These are phyloP conservation scores for Penelope pileata DNA, from an alignment of 2,113 vertebrate genomes.

Conservation along the genomic window DNA sequence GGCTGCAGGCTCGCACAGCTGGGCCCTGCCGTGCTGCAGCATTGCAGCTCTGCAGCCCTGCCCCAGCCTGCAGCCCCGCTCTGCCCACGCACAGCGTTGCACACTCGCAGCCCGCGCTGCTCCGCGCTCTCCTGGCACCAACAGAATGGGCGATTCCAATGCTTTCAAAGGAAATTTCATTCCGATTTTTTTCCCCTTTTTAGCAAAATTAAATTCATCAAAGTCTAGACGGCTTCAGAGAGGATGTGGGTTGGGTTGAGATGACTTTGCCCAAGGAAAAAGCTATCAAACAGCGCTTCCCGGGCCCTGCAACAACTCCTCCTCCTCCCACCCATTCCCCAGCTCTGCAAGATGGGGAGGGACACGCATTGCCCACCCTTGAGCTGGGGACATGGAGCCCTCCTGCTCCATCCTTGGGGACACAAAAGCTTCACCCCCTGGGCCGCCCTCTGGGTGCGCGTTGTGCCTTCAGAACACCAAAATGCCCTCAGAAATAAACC, in stretches of 20 bases:
- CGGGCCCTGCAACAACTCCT: neutral
- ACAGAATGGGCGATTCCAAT: accelerated
- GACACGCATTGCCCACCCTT: too few relatives aligned
- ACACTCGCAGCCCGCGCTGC: neutral
- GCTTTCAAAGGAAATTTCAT: neutral
- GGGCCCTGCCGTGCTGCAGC: neutral
- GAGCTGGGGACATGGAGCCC: too few relatives aligned
- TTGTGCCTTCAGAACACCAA: too few relatives aligned
- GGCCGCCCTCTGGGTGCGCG: too few relatives aligned
- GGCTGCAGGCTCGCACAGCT: neutral
- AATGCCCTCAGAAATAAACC: too few relatives aligned
- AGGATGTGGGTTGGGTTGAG: neutral
- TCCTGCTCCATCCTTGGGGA: too few relatives aligned
- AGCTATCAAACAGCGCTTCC: neutral
- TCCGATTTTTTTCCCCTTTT: neutral
- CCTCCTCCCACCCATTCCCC: neutral
- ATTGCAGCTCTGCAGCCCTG: too few relatives aligned
- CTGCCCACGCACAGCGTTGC: neutral
- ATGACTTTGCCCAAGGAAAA: neutral
- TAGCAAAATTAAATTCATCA: neutral
- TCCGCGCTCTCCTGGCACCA: neutral
- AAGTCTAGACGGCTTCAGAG: accelerated
- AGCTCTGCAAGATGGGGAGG: neutral
- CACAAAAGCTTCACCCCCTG: too few relatives aligned
- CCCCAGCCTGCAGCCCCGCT: too few relatives aligned